Evolutionary conservation across 2,888 invertebrate species (phyloP), one percentile per base, ranked within the genome.

Genomic region (Apantesis nais): DNA sequence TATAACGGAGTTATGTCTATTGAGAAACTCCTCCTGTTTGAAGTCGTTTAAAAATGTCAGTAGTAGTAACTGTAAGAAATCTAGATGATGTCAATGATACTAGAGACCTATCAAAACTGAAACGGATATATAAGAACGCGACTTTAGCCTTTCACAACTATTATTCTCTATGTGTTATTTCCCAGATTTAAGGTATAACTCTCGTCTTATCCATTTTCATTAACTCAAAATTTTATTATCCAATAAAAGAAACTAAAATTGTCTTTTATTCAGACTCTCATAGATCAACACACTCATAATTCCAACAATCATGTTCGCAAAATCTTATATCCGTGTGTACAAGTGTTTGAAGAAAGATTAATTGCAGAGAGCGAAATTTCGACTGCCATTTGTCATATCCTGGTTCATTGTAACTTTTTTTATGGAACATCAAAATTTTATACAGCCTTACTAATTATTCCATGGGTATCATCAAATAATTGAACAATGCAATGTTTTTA

Each of bases 371-470:
- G 39, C 31, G 37, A 73, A 78, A 74, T 78, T 70, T 66, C 12
- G 66, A 37, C 67, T 65, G 64, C 66, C 62, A 74, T 80, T 78
- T 66, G 76, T 78, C 72, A 80, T 80, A 78, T 78, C 68, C 78
- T 67, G 69, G 58, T 52, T 78, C 69, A 74, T 79, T 74, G 68
- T 78, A 73, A 78, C 68, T 72, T 79, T 69, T n/a, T 77, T 79
- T 74, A 78, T 66, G 55, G 72, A 29, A n/a, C 63, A 68, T 71
- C 62, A 68, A 75, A 72, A 67, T 68, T 71, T 74, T 63, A 74
- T 78, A 64, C 69, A 69, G 55, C 41, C 61, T 31, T 48, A 60
- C 9, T 73, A 65, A 72, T 71, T 68, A 70, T 69, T 69, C 25
- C 22, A 58, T 61, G 31, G 55, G 61, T 71, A 67, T 68, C 61